A percentile compares a stretch with the other conserved stretches of the same genome.
Conservation (phyloP, 1,140 invertebrate species). For the Luehdorfia chinensis region DNA sequence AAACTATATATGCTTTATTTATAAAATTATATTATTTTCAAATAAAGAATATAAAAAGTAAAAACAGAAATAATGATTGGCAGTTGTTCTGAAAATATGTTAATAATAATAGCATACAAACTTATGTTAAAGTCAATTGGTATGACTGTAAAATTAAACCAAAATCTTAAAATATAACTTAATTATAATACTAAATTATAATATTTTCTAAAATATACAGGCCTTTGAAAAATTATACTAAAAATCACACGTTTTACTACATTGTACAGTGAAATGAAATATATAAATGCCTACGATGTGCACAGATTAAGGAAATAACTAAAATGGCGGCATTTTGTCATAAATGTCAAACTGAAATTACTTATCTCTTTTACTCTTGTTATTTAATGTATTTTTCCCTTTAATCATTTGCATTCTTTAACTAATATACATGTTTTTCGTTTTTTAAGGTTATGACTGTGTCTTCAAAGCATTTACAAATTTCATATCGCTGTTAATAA, state of each 20-base stretch:
- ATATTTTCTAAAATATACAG: conserved; percentile 60
- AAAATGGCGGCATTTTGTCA: too few species aligned
- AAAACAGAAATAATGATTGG: conserved; percentile 59
- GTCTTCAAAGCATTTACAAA: conserved; percentile 7
- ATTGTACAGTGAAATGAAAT: too few species aligned
- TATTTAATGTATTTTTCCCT: too few species aligned
- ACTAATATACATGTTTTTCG: too few species aligned
- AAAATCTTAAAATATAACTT: conserved; percentile 32
- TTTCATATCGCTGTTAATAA: conserved; percentile 1
- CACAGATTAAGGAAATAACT: too few species aligned
- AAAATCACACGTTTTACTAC: conserved; percentile 31
- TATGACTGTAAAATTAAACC: conserved; percentile 36
- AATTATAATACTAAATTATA: conserved; percentile 29
- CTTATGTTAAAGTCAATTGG: conserved; percentile 37
- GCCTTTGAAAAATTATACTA: conserved; percentile 47
- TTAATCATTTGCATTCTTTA: too few species aligned
- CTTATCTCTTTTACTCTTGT: too few species aligned
- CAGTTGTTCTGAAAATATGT: conserved; percentile 52
- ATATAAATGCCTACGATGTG: too few species aligned
- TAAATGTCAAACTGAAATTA: too few species aligned
- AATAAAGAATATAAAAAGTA: conserved; percentile 63
- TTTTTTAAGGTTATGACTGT: too few species aligned
- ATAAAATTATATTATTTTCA: conserved; percentile 68
- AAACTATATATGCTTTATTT: conserved; percentile 39
- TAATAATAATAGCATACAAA: conserved; percentile 33